These are phyloP conservation scores for Papilio helenus DNA, from an alignment of 1,140 invertebrate species.

Conservation along the genomic window DNA sequence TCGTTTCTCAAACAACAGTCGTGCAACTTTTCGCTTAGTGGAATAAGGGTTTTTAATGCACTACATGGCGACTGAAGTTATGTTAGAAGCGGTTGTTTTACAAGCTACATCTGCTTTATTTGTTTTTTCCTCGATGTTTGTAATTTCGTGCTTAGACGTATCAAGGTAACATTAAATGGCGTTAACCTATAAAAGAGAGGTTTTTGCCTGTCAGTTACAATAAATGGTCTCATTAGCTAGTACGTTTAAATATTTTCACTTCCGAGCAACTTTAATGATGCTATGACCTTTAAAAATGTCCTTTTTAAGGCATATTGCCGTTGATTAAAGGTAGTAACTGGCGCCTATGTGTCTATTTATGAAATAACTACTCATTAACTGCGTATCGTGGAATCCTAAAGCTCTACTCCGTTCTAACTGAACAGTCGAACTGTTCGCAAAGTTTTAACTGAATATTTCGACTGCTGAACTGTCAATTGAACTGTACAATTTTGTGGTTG, in stretches of 20 bases:
- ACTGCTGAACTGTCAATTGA: too few relatives aligned
- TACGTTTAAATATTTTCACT: slow-evolving; percentile 3
- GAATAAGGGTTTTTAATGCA: not conserved
- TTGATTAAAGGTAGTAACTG: not conserved
- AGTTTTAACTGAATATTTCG: too few relatives aligned
- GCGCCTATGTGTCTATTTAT: not conserved
- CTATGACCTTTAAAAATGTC: not conserved
- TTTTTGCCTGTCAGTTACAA: not conserved
- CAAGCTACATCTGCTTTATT: not conserved
- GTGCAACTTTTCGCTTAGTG: not conserved
- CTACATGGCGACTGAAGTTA: not conserved
- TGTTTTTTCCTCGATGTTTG: not conserved
- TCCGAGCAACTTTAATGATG: not conserved
- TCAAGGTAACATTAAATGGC: slow-evolving; percentile 2
- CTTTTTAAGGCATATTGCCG: not conserved
- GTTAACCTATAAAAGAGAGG: not conserved
- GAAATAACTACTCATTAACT: too few relatives aligned
- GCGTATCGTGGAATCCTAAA: too few relatives aligned
- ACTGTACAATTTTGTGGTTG: too few relatives aligned
- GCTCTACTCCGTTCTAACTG: too few relatives aligned
- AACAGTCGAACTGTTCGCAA: too few relatives aligned
- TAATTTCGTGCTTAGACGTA: not conserved
- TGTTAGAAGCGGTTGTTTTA: not conserved
- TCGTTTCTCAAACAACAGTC: not conserved
- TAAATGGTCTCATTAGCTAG: not conserved